phyloP scores from a whole-genome alignment of 2,888 invertebrate genomes.

The Eledona agricola region DNA sequence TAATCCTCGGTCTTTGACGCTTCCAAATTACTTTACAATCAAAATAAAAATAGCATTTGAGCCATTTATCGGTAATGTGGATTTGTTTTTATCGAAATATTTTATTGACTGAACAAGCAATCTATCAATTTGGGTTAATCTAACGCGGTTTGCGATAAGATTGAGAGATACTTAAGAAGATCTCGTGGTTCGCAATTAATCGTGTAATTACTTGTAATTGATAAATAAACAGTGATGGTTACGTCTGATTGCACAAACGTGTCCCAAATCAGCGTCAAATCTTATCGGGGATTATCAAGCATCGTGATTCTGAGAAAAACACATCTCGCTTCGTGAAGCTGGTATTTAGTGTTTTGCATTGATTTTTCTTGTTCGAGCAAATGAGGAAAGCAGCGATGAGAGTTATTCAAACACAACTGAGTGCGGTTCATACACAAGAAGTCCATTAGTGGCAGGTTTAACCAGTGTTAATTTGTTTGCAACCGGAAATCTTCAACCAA shows the following conservation, averaged over 20 bases:
- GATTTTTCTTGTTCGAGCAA: conserved; percentile 10
- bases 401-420: conserved; percentile 16
- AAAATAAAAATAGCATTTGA: conserved; percentile 13
- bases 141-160: conserved; percentile 5
- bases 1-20: conserved; percentile 30
- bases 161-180: conserved; percentile 24
- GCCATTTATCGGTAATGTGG: conserved; percentile 24
- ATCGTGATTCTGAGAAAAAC: no score
- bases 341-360: no score
- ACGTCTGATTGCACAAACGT: conserved; percentile 15
- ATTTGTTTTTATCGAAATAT: conserved; percentile 17
- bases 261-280: no score
- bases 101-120: conserved; percentile 21
- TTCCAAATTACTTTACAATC: conserved; percentile 28
- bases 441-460: conserved; percentile 35
- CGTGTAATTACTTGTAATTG: conserved; percentile 46
- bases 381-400: conserved; percentile 21
- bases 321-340: no score
- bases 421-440: conserved; percentile 33
- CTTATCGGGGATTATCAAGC: no score
- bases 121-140: conserved; percentile 20
- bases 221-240: conserved; percentile 35
- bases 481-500: conserved; percentile 37
- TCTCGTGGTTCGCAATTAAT: conserved; percentile 39
- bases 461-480: conserved; percentile 34